These are phyloP conservation scores for Drosophila willistoni DNA, from an alignment of 1,140 invertebrate species.

Conservation along the genomic window DNA sequence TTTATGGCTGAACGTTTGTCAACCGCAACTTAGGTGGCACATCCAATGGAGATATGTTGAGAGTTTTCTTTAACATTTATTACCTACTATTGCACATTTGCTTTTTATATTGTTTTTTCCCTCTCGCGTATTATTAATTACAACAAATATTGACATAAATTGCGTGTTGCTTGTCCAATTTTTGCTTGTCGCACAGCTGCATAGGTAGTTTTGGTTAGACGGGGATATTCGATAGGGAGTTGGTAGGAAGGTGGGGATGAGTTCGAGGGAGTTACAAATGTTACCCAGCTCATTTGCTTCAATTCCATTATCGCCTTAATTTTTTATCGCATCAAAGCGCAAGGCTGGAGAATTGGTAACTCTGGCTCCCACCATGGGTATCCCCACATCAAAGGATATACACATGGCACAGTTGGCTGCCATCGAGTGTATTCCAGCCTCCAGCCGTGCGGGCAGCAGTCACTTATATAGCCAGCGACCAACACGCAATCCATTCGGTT, in stretches of 20 bases:
- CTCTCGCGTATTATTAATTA: conserved; percentile 67
- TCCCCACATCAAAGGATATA: conserved; percentile 74
- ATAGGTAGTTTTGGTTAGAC: conserved; percentile 42
- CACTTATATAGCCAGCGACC: conserved; percentile 57
- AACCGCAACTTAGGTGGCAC: conserved; percentile 74
- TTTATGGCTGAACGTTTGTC: conserved; percentile 74
- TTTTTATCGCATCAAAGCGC: conserved; percentile 80
- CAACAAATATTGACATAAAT: conserved; percentile 79
- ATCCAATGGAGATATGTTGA: conserved; percentile 38
- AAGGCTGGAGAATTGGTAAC: conserved; percentile 32
- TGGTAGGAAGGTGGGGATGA: too few species aligned
- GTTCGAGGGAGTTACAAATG: conserved; percentile 65
- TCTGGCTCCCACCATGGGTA: conserved; percentile 40
- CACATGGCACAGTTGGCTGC: conserved; percentile 73
- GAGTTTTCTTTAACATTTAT: conserved; percentile 16
- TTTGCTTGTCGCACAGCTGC: conserved; percentile 81
- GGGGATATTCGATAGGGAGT: too few species aligned
- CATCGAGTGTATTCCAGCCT: conserved; percentile 41
- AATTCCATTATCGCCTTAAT: conserved; percentile 83
- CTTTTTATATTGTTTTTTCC: background rate
- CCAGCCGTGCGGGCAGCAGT: conserved; percentile 72
- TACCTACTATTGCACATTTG: background rate
- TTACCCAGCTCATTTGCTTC: conserved; percentile 81
- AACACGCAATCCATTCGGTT: conserved; percentile 60
- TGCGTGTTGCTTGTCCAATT: conserved; percentile 81